Conservation (phyloP, 1,140 invertebrate species). For the Drosophila paulistorum region DNA sequence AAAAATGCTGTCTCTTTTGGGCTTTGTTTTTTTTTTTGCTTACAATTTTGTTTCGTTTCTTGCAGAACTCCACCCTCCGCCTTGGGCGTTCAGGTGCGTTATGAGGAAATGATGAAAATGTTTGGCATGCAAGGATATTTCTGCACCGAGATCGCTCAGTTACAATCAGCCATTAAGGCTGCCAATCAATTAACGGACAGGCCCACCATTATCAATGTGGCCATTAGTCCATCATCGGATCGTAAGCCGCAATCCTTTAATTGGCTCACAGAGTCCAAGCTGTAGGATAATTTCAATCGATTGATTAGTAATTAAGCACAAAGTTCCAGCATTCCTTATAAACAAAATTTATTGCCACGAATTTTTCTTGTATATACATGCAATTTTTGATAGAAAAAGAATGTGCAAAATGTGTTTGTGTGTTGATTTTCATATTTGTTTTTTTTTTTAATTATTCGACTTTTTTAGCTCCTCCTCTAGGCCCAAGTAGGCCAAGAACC, state of each 20-base stretch:
- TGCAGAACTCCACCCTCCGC: slow-evolving; percentile 92
- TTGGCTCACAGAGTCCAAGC: slow-evolving; percentile 96
- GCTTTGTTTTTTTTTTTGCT: no score
- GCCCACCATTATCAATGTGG: slow-evolving; percentile 95
- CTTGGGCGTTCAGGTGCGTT: slow-evolving; percentile 90
- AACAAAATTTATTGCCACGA: slow-evolving; percentile 71
- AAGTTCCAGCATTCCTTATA: slow-evolving; percentile 71
- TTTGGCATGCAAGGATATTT: slow-evolving; percentile 92
- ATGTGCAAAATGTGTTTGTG: not conserved
- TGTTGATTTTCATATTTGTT: no score
- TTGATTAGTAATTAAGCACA: slow-evolving; percentile 69
- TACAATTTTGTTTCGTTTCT: slow-evolving; percentile 24
- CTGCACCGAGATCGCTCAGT: slow-evolving; percentile 89
- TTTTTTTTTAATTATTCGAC: slow-evolving; percentile 38
- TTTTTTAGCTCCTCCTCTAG: slow-evolving; percentile 70
- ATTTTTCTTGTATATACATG: slow-evolving; percentile 78
- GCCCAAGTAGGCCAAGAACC: slow-evolving; percentile 70
- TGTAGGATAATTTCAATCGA: slow-evolving; percentile 84
- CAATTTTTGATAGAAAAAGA: slow-evolving; percentile 40
- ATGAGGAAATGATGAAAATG: slow-evolving; percentile 95
- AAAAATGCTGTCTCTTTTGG: no score
- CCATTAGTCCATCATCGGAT: slow-evolving; percentile 94
- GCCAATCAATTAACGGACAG: slow-evolving; percentile 88
- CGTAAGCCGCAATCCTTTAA: slow-evolving; percentile 95
- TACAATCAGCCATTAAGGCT: slow-evolving; percentile 88